phyloP scores from a whole-genome alignment of 2,888 invertebrate species.

The Polymixis flavicincta region DNA sequence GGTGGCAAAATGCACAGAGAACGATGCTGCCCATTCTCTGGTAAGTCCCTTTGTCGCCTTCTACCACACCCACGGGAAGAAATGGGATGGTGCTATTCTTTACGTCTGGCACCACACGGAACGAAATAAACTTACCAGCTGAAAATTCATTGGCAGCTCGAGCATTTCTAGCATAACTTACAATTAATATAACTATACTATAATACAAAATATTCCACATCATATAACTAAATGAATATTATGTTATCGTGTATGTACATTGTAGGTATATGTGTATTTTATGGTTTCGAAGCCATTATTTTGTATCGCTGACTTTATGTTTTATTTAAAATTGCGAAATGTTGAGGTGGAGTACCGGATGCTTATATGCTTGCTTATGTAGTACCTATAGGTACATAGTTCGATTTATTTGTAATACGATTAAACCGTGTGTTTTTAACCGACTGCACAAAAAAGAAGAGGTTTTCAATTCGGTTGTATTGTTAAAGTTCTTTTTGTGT shows the following conservation, averaged over 20 bases:
- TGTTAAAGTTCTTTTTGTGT: no score
- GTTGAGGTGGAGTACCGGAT: background rate
- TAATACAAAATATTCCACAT: slow-evolving; percentile 46
- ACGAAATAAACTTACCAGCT: slow-evolving; percentile 36
- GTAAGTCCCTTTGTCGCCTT: no score
- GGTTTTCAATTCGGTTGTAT: no score
- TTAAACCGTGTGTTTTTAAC: background rate
- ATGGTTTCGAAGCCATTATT: slow-evolving; percentile 16
- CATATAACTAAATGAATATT: slow-evolving; percentile 9
- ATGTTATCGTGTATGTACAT: background rate
- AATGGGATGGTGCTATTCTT: no score
- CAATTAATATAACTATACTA: slow-evolving; percentile 12
- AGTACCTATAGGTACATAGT: background rate
- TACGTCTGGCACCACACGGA: no score
- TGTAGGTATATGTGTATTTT: slow-evolving; percentile 9
- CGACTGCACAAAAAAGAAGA: no score
- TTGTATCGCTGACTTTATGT: slow-evolving; percentile 26
- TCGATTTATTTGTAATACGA: background rate
- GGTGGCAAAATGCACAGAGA: no score
- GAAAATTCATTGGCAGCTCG: background rate
- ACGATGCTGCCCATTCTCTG: no score
- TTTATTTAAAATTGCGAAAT: slow-evolving; percentile 45
- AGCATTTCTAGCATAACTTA: slow-evolving; percentile 9
- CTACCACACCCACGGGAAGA: no score
- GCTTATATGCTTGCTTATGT: background rate